These are phyloP conservation scores for Oncorhynchus kisutch DNA, from an alignment of 2,113 vertebrate genomes.

Conservation along the genomic window DNA sequence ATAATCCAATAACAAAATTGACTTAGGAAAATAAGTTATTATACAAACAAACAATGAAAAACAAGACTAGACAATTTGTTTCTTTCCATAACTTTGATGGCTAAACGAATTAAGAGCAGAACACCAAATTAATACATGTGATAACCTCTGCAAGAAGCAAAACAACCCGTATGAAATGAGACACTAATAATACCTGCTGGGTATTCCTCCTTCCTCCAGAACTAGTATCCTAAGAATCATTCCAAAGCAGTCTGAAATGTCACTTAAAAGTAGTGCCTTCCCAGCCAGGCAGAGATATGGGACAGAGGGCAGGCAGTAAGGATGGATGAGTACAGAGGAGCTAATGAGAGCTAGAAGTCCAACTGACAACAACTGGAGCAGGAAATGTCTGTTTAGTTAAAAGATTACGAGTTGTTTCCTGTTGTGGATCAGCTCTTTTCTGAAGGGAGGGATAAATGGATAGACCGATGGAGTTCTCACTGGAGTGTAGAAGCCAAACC, in stretches of 20 bases:
- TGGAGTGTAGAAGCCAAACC: background rate
- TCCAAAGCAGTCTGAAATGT: background rate
- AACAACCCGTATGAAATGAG: background rate
- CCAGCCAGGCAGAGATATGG: background rate
- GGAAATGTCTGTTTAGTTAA: slow-evolving; percentile 75
- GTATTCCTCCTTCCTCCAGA: background rate
- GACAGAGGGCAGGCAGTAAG: background rate
- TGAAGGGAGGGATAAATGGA: slow-evolving; percentile 29
- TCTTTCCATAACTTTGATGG: no score
- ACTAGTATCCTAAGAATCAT: background rate
- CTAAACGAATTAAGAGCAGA: no score
- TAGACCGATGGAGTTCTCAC: background rate
- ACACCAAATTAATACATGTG: no score
- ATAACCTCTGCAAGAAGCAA: background rate
- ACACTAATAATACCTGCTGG: background rate
- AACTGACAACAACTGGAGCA: slow-evolving; percentile 66
- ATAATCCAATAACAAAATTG: background rate
- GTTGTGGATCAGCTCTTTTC: slow-evolving; percentile 47
- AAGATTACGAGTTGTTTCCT: slow-evolving; percentile 75
- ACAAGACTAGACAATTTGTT: no score
- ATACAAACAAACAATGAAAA: no score
- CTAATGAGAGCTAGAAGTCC: slow-evolving; percentile 11
- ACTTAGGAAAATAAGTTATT: no score
- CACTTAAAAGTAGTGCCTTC: background rate
- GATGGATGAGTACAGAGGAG: background rate